Base-by-base conservation (phyloP, 37 sponge, comb jelly and placozoan genomes). In the Halisarca cf. caerulea region DNA sequence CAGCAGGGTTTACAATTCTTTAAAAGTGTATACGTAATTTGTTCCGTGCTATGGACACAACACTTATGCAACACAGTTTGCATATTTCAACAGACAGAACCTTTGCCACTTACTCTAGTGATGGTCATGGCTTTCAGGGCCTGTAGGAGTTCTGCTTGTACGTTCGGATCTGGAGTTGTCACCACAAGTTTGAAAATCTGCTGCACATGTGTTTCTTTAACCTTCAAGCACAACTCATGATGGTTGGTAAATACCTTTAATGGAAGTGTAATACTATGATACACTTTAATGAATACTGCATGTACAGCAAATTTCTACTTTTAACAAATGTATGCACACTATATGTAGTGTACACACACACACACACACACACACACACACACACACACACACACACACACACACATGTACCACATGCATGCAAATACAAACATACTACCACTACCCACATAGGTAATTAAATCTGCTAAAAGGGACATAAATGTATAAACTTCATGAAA, bases 41-140 rank as follows among this genome's bases (percentile, higher is more conserved):
- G n/a, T n/a, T n/a, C n/a, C n/a, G n/a, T n/a, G n/a, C n/a, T n/a
- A n/a, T n/a, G n/a, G n/a, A n/a, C n/a, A n/a, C n/a, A n/a, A n/a
- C n/a, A n/a, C n/a, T n/a, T n/a, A n/a, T n/a, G n/a, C n/a, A n/a
- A n/a, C n/a, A n/a, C n/a, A n/a, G n/a, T n/a, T n/a, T n/a, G n/a
- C n/a, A n/a, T n/a, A n/a, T n/a, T n/a, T n/a, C n/a, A n/a, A n/a
- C n/a, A n/a, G n/a, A n/a, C n/a, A n/a, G n/a, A n/a, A n/a, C 51
- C 11, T 47, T 6, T 47, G 64, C 6, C 6, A 74, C 77, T 43
- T 24, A 74, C 77, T 43, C 45, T 37, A 43, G 77, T 74, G 45
- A 44, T 87, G 0, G 78, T 87, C 33, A 90, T 75, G 33, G 94
- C 88, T 40, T 93, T 82, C 43, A 93, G 79, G 14, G 81, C 42